Evolutionary conservation across 2,797 vertebrate species (phyloP), one percentile per base, ranked within the genome.

Genomic region (Gymnodraco acuticeps): DNA sequence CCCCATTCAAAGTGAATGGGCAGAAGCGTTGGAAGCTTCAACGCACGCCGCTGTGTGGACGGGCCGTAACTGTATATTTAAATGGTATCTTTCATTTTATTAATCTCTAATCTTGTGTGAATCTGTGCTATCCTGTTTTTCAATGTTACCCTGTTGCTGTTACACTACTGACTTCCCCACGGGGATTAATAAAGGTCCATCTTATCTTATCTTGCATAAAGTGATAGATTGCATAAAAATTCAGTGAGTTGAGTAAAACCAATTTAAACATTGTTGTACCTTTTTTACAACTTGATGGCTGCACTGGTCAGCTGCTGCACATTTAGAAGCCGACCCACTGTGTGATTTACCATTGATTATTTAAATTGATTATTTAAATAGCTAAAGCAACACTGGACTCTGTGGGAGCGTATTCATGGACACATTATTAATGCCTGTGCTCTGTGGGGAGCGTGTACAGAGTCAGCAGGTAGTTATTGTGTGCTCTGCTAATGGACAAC

Each of bases 381-480:
- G 4, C 6, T 20, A n/a, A 58, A 68, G 63, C 11, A 4, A 19
- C 46, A 10, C 4, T 8, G 3, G 19, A 53, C 48, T 64, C 70
- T 14, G 60, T 33, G 47, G 56, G 67, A 62, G 55, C 31, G 8
- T 10, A 58, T 68, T 27, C 63, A 50, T 43, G 16, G 17, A 69
- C 16, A 3, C 41, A 47, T 58, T 46, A 73, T 64, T 77, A 43
- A 75, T 75, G 67, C 61, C 81, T 45, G 66, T 1, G 70, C 58
- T 64, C 72, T 45, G 61, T 46, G 47, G 56, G 48, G 41, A 75
- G 61, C 51, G 0, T 4, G 12, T 15, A 64, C 65, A 61, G 70
- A 83, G 66, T 78, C 83, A 65, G 71, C 78, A 77, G 75, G 70
- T 51, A 33, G 70, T 70, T 53, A 51, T 75, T 77, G 66, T 75